A percentile compares a stretch with the other conserved stretches of the same genome.
phyloP scores from a whole-genome alignment of 2,113 vertebrate genomes.

The Phainopepla nitens region DNA sequence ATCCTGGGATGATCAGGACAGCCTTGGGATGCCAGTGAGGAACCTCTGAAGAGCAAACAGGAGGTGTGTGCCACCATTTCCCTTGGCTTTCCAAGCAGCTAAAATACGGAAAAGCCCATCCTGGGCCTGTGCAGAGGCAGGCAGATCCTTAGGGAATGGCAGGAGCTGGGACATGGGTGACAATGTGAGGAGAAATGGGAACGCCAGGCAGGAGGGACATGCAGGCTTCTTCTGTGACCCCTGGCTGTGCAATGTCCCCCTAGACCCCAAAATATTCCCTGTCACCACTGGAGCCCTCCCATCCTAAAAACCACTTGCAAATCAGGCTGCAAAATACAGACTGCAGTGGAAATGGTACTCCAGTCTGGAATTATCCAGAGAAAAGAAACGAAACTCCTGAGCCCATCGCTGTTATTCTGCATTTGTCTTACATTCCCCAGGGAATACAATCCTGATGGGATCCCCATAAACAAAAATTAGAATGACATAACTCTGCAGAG shows the following conservation, averaged over 20 bases:
- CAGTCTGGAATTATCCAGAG: neutral
- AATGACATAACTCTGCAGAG: neutral
- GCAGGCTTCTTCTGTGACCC: neutral
- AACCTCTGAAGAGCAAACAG: neutral
- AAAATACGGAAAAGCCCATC: neutral
- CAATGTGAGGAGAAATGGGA: neutral
- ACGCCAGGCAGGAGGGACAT: accelerated
- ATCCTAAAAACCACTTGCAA: neutral
- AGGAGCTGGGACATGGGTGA: neutral
- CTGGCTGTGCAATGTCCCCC: neutral
- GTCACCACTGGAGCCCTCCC: neutral
- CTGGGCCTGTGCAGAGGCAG: neutral
- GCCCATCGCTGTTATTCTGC: accelerated
- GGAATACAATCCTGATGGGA: neutral
- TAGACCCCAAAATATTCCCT: neutral
- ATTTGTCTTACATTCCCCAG: neutral
- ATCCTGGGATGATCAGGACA: neutral
- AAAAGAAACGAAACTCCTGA: neutral
- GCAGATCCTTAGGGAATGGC: neutral
- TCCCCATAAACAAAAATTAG: neutral
- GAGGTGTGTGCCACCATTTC: neutral
- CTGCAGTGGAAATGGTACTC: neutral
- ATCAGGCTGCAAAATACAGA: neutral
- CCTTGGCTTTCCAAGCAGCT: neutral
- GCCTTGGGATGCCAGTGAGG: neutral